Base-by-base conservation (phyloP, 1,140 invertebrate species). In the Trypoxylus dichotomus region DNA sequence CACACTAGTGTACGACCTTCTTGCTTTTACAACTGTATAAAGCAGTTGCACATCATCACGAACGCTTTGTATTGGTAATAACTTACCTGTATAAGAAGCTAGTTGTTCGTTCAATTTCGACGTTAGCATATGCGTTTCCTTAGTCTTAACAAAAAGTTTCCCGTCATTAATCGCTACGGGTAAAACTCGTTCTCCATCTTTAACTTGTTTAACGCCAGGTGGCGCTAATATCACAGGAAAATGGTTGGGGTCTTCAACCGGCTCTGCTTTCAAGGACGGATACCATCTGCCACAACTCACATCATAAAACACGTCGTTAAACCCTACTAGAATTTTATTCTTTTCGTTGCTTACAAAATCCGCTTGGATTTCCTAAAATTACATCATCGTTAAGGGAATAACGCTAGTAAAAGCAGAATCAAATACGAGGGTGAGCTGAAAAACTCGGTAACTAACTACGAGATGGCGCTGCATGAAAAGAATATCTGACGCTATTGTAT, bases 271-370 rank as follows among this genome's bases (percentile, higher is more conserved):
- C 8, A 41, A 37, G 27, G 32, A 74, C 15, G 72, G 72, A 74
- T 74, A 13, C 72, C 72, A 74, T 74, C 72, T 37, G n/a, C 15
- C 37, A 41, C 72, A 74, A n/a, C 13, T 43, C 6, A 74, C 13
- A 19, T 19, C 15, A 42, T 41, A 37, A 42, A 43, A 74, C 2
- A 74, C 72, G 15, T 43, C 72, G 19, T 24, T 37, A 41, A 41
- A 32, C 2, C 11, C 25, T 74, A 74, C 1, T 32, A 3, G 13
- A 13, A 74, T 5, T 2, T 74, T 74, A 42, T 15, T 41, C 19
- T n/a, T 29, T 43, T 41, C 72, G 15, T 21, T 43, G 15, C 60
- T 1, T 6, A 7, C 25, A 13, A 68, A 68, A 6, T 68, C 21
- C 24, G 3, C 21, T 5, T 19, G n/a, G 8, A 1, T 2, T 41